Evolutionary conservation across 2,888 invertebrate species (phyloP).

Genomic region (Ormyrus rosae): DNA sequence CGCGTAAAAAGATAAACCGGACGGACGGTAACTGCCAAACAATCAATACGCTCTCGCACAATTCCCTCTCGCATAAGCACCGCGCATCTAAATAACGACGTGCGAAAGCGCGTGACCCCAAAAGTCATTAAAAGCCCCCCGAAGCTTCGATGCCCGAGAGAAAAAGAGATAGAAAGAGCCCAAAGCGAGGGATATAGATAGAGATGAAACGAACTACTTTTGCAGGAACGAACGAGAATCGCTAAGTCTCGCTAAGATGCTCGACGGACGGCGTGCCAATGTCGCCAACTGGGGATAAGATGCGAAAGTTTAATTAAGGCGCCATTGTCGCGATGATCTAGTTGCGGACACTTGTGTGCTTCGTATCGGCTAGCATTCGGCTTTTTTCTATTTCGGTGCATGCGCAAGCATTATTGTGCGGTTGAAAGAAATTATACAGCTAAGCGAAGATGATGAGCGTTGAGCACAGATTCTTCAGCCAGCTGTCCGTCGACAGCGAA

Average conservation of each 20-base stretch:
- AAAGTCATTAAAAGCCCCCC: too few relatives aligned
- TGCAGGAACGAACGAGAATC: background rate
- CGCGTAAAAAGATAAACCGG: too few relatives aligned
- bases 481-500: conserved; percentile 68
- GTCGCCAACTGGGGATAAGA: conserved; percentile 14
- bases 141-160: conserved; percentile 1
- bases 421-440: background rate
- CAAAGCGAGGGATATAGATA: background rate
- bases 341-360: background rate
- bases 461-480: conserved; percentile 66
- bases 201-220: background rate
- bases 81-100: too few relatives aligned
- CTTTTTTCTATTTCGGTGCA: conserved; percentile 7
- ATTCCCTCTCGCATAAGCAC: too few relatives aligned
- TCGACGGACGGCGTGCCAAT: conserved; percentile 8
- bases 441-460: conserved; percentile 64
- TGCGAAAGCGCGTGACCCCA: too few relatives aligned
- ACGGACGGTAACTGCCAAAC: too few relatives aligned
- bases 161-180: background rate
- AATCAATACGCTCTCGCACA: too few relatives aligned
- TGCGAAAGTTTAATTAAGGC: background rate
- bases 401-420: conserved; percentile 7
- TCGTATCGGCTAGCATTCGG: background rate
- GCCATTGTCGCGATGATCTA: conserved; percentile 6
- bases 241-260: conserved; percentile 7